A percentile compares a stretch with the other conserved stretches of the same genome.
These are phyloP conservation scores for Dromas ardeola DNA, from an alignment of 2,113 vertebrate species.

Conservation along the genomic window DNA sequence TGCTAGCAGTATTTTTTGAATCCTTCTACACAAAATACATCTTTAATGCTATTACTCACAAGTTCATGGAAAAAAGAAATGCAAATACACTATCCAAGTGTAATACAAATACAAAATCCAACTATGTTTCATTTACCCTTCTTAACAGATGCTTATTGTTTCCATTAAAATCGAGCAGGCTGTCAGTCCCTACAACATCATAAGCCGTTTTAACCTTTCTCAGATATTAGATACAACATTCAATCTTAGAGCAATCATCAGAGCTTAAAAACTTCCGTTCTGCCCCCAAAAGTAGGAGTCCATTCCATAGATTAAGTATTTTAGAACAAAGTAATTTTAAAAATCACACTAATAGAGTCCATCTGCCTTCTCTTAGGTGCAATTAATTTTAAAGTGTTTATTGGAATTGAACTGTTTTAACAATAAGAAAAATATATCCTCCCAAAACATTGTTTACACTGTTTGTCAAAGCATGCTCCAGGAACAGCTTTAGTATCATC, in stretches of 20 bases:
- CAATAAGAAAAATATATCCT: neutral
- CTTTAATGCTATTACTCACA: neutral
- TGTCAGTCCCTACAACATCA: too few relatives aligned
- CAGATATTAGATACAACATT: neutral
- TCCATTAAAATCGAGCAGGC: neutral
- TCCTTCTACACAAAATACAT: neutral
- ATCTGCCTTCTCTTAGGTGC: neutral
- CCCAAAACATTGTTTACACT: neutral
- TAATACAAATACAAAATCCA: neutral
- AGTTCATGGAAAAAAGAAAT: neutral
- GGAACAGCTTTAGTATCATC: neutral
- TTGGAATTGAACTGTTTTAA: neutral
- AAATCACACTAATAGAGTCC: neutral
- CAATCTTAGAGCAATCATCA: neutral
- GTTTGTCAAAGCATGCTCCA: neutral
- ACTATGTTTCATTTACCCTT: neutral
- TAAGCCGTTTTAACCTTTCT: too few relatives aligned
- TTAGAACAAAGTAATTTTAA: neutral
- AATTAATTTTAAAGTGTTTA: neutral
- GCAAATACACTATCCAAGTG: neutral
- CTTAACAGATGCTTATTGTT: neutral
- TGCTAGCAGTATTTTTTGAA: neutral
- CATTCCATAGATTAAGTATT: neutral
- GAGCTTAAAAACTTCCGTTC: neutral
- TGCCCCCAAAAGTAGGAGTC: neutral